phyloP scores from a whole-genome alignment of 1,140 invertebrate species.

The Cherax destructor region DNA sequence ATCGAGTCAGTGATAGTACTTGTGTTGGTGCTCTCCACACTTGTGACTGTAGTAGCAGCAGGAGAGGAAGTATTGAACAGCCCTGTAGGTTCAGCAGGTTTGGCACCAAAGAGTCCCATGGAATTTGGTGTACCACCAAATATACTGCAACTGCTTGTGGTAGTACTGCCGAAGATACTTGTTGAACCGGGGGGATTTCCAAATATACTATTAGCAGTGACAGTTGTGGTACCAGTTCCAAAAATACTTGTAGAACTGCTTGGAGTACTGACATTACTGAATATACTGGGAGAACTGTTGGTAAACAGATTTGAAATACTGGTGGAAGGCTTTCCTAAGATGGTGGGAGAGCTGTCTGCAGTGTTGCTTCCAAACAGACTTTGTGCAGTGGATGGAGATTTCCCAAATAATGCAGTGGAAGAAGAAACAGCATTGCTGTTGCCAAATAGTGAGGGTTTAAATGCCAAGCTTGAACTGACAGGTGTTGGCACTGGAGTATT shows the following conservation, averaged over 20 bases:
- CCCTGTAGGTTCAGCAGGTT: neutral
- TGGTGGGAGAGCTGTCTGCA: neutral
- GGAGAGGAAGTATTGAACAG: constrained; percentile 1
- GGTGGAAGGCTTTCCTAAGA: neutral
- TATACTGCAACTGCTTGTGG: neutral
- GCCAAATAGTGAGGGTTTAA: constrained; percentile 72
- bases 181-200: constrained; percentile 72
- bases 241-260: neutral
- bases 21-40: neutral
- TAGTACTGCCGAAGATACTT: constrained; percentile 6
- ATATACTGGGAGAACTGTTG: constrained; percentile 72
- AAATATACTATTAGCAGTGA: constrained; percentile 78
- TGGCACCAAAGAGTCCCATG: neutral
- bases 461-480: neutral
- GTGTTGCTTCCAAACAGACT: constrained; percentile 8
- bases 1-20: neutral
- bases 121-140: neutral
- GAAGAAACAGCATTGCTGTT: constrained; percentile 68
- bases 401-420: constrained; percentile 27
- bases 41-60: neutral
- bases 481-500: neutral
- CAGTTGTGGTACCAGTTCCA: constrained; percentile 74
- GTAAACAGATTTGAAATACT: constrained; percentile 11
- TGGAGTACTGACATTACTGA: constrained; percentile 73
- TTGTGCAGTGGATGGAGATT: neutral